Evolutionary conservation across 2,797 vertebrate species (phyloP), one percentile per base, ranked within the genome.

Genomic region (Alectoris magna): DNA sequence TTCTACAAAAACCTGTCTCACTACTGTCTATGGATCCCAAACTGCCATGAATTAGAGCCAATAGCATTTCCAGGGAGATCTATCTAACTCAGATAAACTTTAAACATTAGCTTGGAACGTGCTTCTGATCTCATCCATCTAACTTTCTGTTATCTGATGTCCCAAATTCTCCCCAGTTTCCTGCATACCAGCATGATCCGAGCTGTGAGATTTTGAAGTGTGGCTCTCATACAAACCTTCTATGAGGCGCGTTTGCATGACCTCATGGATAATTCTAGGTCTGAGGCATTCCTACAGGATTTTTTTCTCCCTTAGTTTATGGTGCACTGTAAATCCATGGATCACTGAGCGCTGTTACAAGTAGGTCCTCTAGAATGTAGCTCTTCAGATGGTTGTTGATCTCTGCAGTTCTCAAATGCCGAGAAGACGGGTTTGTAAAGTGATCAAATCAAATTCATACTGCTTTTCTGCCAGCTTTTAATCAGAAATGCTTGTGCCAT

Each of bases 381-480:
- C 6, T 89, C 9, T 48, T 92, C 44, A 19, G 24, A 34, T 46
- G 68, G 16, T 38, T 22, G 5, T 43, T 85, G 79, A 75, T 88
- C 77, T 64, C 83, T 84, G 93, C 79, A 93, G 71, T 31, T 51
- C 55, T 94, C 64, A 84, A 69, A 60, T 84, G 58, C 38, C 93
- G 74, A 70, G 68, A 74, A 81, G 31, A 43, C 8, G 27, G 51
- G 15, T 90, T 85, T 92, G 56, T 55, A 67, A 94, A 95, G 29
- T 72, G 31, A 73, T n/a, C 67, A 71, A 81, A 91, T 93, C 85
- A 86, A 94, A 95, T 74, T 90, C 22, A 16, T 87, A 59, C 75
- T 95, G 60, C 73, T 82, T 74, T 78, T 41, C 26, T 70, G 46
- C 60, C 39, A 67, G 59, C 55, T 71, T 76, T 48, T 94, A 74